phyloP scores from a whole-genome alignment of 2,797 vertebrate genomes.

The Brachyrhaphis roseni region DNA sequence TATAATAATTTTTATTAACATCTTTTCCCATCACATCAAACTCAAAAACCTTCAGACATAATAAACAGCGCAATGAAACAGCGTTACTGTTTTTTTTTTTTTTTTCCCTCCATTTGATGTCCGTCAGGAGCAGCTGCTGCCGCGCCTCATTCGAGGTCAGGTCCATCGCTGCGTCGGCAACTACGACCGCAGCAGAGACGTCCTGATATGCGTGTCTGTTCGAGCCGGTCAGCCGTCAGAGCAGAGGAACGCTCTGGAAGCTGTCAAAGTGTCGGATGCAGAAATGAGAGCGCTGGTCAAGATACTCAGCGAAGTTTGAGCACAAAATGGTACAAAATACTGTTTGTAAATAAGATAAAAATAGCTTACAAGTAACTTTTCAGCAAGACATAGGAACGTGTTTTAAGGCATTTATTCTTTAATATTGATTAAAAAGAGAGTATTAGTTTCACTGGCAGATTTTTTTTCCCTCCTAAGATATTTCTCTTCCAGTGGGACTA shows the following conservation, averaged over 20 bases:
- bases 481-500: too few relatives aligned
- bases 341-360: too few relatives aligned
- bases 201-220: constrained; percentile 90
- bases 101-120: neutral
- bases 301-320: constrained; percentile 83
- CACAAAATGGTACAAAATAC: too few relatives aligned
- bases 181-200: constrained; percentile 85
- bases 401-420: too few relatives aligned
- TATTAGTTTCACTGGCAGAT: too few relatives aligned
- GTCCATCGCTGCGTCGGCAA: constrained; percentile 92
- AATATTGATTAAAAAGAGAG: too few relatives aligned
- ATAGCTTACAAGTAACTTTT: too few relatives aligned
- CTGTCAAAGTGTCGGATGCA: constrained; percentile 85
- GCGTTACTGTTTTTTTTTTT: neutral
- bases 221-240: constrained; percentile 86
- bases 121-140: constrained; percentile 89
- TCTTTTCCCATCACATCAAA: neutral
- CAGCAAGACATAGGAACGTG: too few relatives aligned
- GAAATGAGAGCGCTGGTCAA: constrained; percentile 87
- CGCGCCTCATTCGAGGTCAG: constrained; percentile 92
- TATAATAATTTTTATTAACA: neutral
- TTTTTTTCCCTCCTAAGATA: too few relatives aligned
- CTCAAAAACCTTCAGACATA: neutral
- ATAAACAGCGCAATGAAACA: neutral
- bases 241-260: constrained; percentile 87